Conservation (phyloP, 2,113 vertebrate genomes). For the Aptenodytes forsteri region DNA sequence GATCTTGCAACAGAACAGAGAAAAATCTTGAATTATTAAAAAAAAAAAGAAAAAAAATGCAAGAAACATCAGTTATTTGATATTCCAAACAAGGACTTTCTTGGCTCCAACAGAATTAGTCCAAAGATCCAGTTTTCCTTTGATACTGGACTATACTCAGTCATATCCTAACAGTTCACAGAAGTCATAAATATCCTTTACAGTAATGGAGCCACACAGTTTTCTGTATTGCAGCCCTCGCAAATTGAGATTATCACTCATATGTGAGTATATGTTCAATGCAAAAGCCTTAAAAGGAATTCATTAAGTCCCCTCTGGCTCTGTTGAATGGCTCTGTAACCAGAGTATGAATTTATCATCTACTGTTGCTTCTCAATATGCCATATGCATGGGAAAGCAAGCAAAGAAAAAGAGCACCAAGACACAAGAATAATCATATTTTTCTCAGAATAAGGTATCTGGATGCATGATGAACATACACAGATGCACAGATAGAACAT, state of each 20-base stretch:
- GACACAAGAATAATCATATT: not conserved
- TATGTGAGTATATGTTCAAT: not conserved
- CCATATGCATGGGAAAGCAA: not conserved
- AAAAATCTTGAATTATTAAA: not conserved
- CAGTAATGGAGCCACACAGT: not conserved
- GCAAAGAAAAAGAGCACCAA: not conserved
- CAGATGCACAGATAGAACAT: not conserved
- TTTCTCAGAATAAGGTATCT: not conserved
- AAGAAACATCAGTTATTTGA: not conserved
- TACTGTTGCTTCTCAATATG: not conserved
- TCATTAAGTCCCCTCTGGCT: not conserved
- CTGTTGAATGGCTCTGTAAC: not conserved
- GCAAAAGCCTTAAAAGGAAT: not conserved
- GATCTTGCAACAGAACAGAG: not conserved
- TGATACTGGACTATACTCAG: not conserved
- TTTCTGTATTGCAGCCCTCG: not conserved
- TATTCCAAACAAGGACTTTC: not conserved
- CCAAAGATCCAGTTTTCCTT: not conserved
- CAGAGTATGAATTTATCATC: not conserved
- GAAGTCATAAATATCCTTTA: not conserved
- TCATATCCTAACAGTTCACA: not conserved
- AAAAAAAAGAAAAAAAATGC: rapidly evolving
- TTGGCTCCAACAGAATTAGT: not conserved
- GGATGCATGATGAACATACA: not conserved
- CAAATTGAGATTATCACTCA: not conserved